phyloP scores from a whole-genome alignment of 30 jellyfish, hydroid and myxozoan genomes.

The Hydractinia symbiolongicarpus region DNA sequence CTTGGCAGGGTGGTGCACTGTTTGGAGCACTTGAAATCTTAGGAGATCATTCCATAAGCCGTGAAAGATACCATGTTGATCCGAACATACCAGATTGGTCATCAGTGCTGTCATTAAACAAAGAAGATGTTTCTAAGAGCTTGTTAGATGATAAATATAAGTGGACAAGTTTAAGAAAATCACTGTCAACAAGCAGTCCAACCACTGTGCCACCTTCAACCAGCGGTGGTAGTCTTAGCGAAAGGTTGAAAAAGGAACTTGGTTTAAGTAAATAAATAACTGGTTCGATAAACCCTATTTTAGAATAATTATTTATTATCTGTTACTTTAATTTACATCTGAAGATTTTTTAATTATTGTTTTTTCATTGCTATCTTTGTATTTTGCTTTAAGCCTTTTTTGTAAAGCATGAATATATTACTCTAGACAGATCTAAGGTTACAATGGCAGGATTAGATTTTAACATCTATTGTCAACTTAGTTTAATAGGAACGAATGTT shows the following conservation, averaged over 20 bases:
- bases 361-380: too few relatives aligned
- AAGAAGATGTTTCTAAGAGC: slow-evolving; percentile 30
- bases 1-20: slow-evolving; percentile 97
- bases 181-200: slow-evolving; percentile 34
- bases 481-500: too few relatives aligned
- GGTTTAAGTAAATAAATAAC: slow-evolving; percentile 15
- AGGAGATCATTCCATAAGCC: slow-evolving; percentile 61
- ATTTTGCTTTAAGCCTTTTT: too few relatives aligned
- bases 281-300: neutral
- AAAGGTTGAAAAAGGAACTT: slow-evolving; percentile 14
- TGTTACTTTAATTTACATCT: too few relatives aligned
- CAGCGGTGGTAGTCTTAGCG: slow-evolving; percentile 12
- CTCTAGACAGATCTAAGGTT: too few relatives aligned
- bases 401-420: too few relatives aligned
- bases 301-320: too few relatives aligned
- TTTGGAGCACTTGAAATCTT: slow-evolving; percentile 81
- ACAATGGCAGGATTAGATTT: too few relatives aligned
- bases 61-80: slow-evolving; percentile 63
- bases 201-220: slow-evolving; percentile 7
- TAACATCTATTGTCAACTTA: too few relatives aligned
- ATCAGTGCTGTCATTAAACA: slow-evolving; percentile 30
- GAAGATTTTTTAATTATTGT: too few relatives aligned
- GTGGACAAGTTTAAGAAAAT: slow-evolving; percentile 59
- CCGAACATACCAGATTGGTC: slow-evolving; percentile 93
- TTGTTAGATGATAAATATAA: slow-evolving; percentile 42